phyloP scores from a whole-genome alignment of 1,140 invertebrate genomes.

The Drosophila novamexicana region DNA sequence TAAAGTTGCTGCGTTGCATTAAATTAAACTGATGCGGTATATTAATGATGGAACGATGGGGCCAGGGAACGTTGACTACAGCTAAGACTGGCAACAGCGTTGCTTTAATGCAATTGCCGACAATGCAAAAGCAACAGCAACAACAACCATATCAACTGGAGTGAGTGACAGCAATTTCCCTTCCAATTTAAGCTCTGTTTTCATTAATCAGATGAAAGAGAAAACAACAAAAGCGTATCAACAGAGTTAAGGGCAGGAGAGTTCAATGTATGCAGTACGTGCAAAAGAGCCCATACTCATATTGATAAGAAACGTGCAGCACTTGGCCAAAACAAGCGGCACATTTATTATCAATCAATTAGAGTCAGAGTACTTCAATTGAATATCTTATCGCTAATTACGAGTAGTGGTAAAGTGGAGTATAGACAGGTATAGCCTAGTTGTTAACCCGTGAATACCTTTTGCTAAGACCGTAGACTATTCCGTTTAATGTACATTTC shows the following conservation, averaged over 20 bases:
- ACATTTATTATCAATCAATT: constrained; percentile 2
- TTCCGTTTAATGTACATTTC: neutral
- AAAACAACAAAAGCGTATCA: constrained; percentile 27
- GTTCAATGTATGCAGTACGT: constrained; percentile 23
- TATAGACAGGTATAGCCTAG: neutral
- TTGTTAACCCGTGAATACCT: neutral
- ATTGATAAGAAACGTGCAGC: constrained; percentile 1
- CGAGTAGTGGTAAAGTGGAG: neutral
- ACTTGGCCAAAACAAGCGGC: neutral
- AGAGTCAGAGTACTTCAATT: neutral
- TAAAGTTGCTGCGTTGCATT: constrained; percentile 81
- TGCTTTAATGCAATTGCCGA: constrained; percentile 73
- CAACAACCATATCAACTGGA: constrained; percentile 23
- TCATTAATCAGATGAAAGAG: constrained; percentile 61
- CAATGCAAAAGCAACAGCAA: constrained; percentile 39
- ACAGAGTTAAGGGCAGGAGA: constrained; percentile 23
- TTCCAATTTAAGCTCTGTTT: constrained; percentile 74
- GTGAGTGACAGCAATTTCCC: constrained; percentile 79
- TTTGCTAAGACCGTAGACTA: neutral
- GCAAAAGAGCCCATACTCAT: constrained; percentile 11
- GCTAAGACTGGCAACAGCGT: constrained; percentile 22
- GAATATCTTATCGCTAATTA: neutral
- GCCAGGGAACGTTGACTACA: constrained; percentile 4
- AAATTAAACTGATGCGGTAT: constrained; percentile 79
- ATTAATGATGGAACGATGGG: constrained; percentile 56